Evolutionary conservation across 2,113 vertebrate genomes (phyloP).

Genomic region (Eublepharis macularius): DNA sequence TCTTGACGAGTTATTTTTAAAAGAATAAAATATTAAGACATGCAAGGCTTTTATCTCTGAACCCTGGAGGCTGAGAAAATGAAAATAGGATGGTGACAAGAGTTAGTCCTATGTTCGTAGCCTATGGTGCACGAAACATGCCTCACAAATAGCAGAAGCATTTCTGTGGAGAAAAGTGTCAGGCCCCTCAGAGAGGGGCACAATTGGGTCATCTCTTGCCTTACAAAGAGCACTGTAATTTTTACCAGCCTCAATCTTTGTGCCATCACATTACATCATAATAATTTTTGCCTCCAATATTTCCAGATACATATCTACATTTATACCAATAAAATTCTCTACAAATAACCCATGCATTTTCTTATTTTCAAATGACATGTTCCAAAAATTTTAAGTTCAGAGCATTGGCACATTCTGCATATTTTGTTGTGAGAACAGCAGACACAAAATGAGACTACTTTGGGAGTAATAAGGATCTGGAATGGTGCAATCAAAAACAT

Average conservation of each 20-base stretch:
- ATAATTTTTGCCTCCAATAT: not conserved
- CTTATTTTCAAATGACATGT: too few species aligned
- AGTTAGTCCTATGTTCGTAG: not conserved
- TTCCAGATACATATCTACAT: not conserved
- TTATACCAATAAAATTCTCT: too few species aligned
- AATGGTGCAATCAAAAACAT: too few species aligned
- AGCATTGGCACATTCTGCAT: not conserved
- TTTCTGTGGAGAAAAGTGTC: not conserved
- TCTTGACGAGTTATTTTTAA: slow-evolving; percentile 13
- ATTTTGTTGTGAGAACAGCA: too few species aligned
- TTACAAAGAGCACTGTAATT: not conserved
- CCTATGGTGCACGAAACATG: not conserved
- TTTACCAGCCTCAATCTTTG: not conserved
- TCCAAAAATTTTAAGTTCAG: too few species aligned
- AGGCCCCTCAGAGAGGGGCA: not conserved
- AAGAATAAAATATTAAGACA: slow-evolving; percentile 36
- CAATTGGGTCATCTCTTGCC: not conserved
- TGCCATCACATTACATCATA: not conserved
- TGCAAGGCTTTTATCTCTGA: not conserved
- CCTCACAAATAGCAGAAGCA: not conserved
- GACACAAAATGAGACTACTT: too few species aligned
- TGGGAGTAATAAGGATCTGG: too few species aligned
- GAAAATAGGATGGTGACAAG: not conserved
- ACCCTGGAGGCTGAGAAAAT: not conserved
- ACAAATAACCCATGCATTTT: not conserved